Percentiles rank a stretch among this genome's conserved stretches.
These are phyloP conservation scores for Enoplosus armatus DNA, from an alignment of 2,797 vertebrate genomes.

Conservation along the genomic window DNA sequence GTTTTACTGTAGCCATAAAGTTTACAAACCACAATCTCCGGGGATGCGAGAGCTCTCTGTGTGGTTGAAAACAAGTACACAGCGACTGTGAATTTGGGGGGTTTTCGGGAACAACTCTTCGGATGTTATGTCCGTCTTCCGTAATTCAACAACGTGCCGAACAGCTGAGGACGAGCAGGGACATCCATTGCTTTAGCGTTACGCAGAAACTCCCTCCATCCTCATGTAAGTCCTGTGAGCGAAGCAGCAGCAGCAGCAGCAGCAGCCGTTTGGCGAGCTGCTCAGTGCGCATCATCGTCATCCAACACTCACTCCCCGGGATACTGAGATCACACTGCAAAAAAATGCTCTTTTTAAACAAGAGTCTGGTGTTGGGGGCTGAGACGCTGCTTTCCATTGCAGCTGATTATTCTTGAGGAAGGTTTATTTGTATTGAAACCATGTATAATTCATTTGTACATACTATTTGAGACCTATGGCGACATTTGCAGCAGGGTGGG, in stretches of 20 bases:
- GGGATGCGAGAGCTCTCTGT: not conserved
- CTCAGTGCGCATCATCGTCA: slow-evolving; percentile 48
- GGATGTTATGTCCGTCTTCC: not conserved
- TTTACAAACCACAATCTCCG: slow-evolving; percentile 34
- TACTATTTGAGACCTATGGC: too few species aligned
- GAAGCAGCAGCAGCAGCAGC: slow-evolving; percentile 37
- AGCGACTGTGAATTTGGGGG: not conserved
- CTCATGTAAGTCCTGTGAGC: not conserved
- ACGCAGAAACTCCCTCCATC: slow-evolving; percentile 36
- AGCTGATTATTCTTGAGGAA: not conserved
- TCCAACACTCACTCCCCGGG: slow-evolving; percentile 13
- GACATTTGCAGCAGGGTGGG: not conserved
- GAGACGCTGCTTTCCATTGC: not conserved
- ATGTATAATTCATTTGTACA: not conserved
- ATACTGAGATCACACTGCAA: slow-evolving; percentile 23
- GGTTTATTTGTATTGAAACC: not conserved
- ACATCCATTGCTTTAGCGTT: slow-evolving; percentile 24
- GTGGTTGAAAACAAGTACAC: slow-evolving; percentile 2
- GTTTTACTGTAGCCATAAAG: not conserved
- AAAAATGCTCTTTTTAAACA: not conserved
- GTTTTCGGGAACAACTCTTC: not conserved
- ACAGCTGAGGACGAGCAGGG: not conserved
- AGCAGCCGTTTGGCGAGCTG: slow-evolving; percentile 19
- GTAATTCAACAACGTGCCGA: not conserved
- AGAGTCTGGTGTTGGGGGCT: not conserved